These are phyloP conservation scores for Temnothorax ravouxi DNA, from an alignment of 2,888 invertebrate genomes.

Conservation along the genomic window DNA sequence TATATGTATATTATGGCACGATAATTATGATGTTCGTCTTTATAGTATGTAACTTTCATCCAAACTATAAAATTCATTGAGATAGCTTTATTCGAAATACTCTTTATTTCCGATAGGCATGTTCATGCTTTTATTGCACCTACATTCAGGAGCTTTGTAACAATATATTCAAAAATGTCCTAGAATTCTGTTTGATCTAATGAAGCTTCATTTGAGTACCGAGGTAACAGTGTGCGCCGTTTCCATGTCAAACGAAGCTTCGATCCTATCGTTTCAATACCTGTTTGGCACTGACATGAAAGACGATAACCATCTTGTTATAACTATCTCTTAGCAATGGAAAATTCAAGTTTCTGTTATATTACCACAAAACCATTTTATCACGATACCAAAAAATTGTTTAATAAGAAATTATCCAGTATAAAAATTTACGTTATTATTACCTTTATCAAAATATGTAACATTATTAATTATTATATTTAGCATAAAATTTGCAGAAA, in stretches of 20 bases:
- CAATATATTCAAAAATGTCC: constrained; percentile 48
- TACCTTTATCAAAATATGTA: no score
- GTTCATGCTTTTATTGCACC: background rate
- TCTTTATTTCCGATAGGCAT: background rate
- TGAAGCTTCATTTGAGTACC: constrained; percentile 32
- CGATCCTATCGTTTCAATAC: constrained; percentile 6
- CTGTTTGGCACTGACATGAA: constrained; percentile 6
- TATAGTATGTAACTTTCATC: background rate
- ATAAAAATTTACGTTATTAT: no score
- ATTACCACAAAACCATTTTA: background rate
- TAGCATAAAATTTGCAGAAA: no score
- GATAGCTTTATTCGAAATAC: background rate
- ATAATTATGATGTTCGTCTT: background rate
- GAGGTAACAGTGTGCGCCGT: background rate
- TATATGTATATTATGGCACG: background rate
- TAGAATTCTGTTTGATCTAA: constrained; percentile 35
- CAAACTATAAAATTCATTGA: background rate
- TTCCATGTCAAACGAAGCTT: constrained; percentile 4
- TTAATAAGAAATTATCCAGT: no score
- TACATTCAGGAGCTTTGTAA: constrained; percentile 40
- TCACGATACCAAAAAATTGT: background rate
- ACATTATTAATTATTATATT: no score
- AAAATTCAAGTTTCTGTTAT: background rate
- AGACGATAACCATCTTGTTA: background rate
- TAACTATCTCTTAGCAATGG: background rate